Conservation (phyloP, 2,113 vertebrate genomes). For the Pseudorasbora parva region DNA sequence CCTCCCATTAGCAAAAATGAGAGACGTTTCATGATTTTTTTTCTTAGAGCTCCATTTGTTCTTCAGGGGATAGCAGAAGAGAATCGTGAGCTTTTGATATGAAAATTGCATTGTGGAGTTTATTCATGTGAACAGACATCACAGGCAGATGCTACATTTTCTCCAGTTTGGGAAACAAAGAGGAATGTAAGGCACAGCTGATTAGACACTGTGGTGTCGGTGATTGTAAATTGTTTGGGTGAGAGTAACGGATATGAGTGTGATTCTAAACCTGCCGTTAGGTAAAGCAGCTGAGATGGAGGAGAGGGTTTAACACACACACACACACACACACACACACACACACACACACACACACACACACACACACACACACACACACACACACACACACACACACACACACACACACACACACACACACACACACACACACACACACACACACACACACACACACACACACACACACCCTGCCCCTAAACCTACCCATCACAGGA, state of each 20-base stretch:
- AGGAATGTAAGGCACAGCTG: background rate
- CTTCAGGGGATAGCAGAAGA: background rate
- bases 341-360: no score
- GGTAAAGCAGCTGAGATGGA: background rate
- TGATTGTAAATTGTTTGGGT: background rate
- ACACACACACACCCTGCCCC: no score
- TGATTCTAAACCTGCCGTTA: conserved; percentile 3
- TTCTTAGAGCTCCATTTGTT: background rate
- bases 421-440: no score
- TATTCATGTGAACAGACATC: background rate
- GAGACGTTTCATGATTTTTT: conserved; percentile 6
- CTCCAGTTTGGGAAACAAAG: background rate
- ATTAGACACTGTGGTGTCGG: background rate
- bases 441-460: no score
- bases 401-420: no score
- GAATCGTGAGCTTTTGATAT: background rate
- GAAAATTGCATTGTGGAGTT: background rate
- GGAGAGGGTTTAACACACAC: background rate
- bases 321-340: no score
- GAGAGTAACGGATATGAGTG: background rate
- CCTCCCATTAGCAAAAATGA: conserved; percentile 2
- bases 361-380: no score
- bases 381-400: no score
- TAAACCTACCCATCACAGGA: no score
- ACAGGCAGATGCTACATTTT: background rate